A percentile compares a stretch with the other conserved stretches of the same genome.
Conservation (phyloP, 2,113 vertebrate genomes). For the Muscicapa adusta region DNA sequence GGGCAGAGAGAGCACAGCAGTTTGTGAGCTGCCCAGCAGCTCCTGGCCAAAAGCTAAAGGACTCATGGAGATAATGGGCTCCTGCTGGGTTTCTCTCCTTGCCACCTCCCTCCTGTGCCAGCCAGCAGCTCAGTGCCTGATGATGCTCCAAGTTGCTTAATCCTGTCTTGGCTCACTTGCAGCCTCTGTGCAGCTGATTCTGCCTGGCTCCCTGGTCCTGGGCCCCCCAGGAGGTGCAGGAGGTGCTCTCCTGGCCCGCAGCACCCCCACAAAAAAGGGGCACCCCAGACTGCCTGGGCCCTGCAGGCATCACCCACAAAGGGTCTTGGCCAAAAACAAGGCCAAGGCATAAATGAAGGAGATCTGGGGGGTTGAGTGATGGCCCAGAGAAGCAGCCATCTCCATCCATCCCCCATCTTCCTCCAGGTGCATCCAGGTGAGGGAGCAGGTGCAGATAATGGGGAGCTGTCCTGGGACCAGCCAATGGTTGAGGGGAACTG, state of each 20-base stretch:
- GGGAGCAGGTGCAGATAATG: not conserved
- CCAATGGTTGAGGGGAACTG: not conserved
- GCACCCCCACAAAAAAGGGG: not conserved
- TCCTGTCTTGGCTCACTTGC: not conserved
- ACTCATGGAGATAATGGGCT: not conserved
- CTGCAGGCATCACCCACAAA: not conserved
- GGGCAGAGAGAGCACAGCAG: not conserved
- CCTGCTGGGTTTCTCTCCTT: not conserved
- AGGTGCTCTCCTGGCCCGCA: not conserved
- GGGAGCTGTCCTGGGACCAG: not conserved
- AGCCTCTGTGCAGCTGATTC: not conserved
- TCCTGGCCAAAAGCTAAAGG: not conserved
- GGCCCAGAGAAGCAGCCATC: rapidly evolving
- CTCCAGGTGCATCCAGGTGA: not conserved
- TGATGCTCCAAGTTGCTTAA: not conserved
- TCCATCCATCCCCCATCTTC: not conserved
- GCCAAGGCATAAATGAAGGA: not conserved
- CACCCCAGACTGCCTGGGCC: not conserved
- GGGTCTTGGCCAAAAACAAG: not conserved
- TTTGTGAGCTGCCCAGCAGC: not conserved
- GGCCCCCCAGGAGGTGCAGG: rapidly evolving
- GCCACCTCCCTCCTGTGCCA: not conserved
- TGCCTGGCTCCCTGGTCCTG: not conserved
- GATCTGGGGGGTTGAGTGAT: rapidly evolving
- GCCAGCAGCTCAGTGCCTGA: not conserved